Percentiles rank a stretch among this genome's conserved stretches.
These are phyloP conservation scores for Stichodactyla helianthus DNA, from an alignment of 64 coral and sea anemone genomes.

Conservation along the genomic window DNA sequence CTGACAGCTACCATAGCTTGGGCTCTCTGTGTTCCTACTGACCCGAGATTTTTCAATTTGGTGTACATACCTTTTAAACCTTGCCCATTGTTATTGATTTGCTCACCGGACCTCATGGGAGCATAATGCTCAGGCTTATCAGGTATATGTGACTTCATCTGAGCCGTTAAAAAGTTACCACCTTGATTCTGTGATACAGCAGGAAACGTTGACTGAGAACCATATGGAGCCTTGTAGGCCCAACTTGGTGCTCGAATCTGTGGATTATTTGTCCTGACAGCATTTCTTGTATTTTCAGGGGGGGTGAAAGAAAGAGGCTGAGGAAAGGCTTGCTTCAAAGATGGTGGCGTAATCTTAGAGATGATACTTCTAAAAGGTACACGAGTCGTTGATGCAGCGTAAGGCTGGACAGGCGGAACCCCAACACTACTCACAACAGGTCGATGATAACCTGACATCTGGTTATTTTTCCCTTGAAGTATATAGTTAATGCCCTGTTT, in stretches of 20 bases:
- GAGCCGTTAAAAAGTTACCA: neutral
- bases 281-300: neutral
- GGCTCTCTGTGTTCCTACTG: no score
- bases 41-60: neutral
- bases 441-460: neutral
- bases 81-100: neutral
- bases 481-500: neutral
- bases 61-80: neutral
- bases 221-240: neutral
- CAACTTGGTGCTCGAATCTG: neutral
- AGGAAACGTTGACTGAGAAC: neutral
- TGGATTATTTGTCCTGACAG: neutral
- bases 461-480: neutral
- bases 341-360: neutral
- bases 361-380: neutral
- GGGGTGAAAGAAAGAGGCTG: neutral
- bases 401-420: neutral
- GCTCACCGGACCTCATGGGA: neutral
- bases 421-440: neutral
- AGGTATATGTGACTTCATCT: neutral
- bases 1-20: no score
- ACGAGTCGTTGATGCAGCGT: neutral
- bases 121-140: neutral
- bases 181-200: neutral
- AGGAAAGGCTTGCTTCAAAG: neutral